phyloP scores from a whole-genome alignment of 2,797 vertebrate species.

The Cynodonichthys magdalenae region DNA sequence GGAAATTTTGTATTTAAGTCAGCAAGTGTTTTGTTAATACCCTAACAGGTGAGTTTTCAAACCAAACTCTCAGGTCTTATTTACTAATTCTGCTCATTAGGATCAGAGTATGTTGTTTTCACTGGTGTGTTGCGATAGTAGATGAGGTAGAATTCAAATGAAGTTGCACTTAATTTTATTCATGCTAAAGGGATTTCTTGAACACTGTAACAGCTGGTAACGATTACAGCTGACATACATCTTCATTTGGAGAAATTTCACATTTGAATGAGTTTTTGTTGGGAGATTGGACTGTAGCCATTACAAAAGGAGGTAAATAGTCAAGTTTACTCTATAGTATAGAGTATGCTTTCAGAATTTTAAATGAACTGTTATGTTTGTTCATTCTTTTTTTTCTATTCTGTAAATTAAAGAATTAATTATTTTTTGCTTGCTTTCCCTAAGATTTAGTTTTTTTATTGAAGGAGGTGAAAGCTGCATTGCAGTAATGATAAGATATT shows the following conservation, averaged over 20 bases:
- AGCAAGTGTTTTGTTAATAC: constrained; percentile 29
- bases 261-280: neutral
- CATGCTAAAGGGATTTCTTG: constrained; percentile 24
- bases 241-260: constrained; percentile 8
- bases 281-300: neutral
- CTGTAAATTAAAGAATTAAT: too few relatives aligned
- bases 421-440: too few relatives aligned
- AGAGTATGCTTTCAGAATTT: neutral
- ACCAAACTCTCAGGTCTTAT: constrained; percentile 15
- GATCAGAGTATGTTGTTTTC: constrained; percentile 18
- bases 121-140: constrained; percentile 15
- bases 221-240: constrained; percentile 22
- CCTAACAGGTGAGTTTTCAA: constrained; percentile 22
- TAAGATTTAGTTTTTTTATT: too few relatives aligned
- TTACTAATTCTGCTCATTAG: constrained; percentile 33
- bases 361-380: neutral
- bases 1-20: constrained; percentile 18
- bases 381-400: neutral
- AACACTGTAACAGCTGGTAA: constrained; percentile 21
- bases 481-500: too few relatives aligned
- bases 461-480: too few relatives aligned
- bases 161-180: constrained; percentile 37
- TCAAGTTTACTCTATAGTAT: neutral
- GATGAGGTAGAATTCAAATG: constrained; percentile 31
- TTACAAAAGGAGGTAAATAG: neutral